Evolutionary conservation across 2,888 invertebrate genomes (phyloP), one percentile per base, ranked within the genome.

Genomic region (Athripsodes cinereus): DNA sequence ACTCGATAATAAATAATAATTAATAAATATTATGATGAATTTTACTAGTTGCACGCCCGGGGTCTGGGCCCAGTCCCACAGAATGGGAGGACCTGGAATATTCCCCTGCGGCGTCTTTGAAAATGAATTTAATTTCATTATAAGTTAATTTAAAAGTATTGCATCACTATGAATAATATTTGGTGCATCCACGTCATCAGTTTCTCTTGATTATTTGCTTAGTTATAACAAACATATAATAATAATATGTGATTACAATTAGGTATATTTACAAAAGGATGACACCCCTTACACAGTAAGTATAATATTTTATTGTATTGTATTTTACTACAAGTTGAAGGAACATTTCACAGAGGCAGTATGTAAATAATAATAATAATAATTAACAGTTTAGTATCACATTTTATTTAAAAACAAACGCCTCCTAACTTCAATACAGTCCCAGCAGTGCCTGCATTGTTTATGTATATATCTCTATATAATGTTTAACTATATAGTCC

Each of bases 341-440:
- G 61, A 63, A 61, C 61, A 63, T 63, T 61, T 62, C 58, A 59
- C 61, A 60, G 62, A 63, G 63, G 63, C 63, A 59, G 63, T 61
- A 57, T 61, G 57, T 59, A 61, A 63, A 61, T 34, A 56, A 57
- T 54, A 52, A 60, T 58, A 51, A 60, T 58, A 56, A 57, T 57
- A 55, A 60, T 58, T 55, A 62, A 60, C 60, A 62, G 58, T 62
- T 58, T 53, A 48, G 60, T 62, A 62, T 62, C 60, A 62, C 62
- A 60, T 52, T 26, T 5, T 55, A 46, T 44, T n/a, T n/a, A 6
- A 5, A 44, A 26, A 26, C 26, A 26, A 35, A 31, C 52, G 52
- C 40, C 40, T 40, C 40, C 40, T 16, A 40, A 40, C 40, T n/a
- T 40, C 26, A 26, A 26, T 10, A 26, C 26, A 26, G 26, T 26